phyloP scores from a whole-genome alignment of 1,140 invertebrate species.

The Triops longicaudatus region DNA sequence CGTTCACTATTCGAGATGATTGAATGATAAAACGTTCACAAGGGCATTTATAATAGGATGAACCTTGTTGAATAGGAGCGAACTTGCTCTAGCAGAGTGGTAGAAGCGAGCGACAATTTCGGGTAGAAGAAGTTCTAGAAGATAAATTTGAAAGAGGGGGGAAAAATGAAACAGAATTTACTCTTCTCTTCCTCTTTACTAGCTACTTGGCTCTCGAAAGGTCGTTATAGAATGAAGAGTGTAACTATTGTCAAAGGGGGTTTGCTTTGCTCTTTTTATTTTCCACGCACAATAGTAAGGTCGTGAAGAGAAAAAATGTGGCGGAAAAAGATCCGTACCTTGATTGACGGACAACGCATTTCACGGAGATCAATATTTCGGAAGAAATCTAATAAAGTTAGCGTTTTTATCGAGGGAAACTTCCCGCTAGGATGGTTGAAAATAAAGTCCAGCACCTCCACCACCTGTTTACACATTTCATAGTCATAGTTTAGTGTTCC shows the following conservation, averaged over 20 bases:
- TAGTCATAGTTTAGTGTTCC: not conserved
- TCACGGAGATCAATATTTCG: constrained; percentile 77
- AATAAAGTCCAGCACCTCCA: constrained; percentile 69
- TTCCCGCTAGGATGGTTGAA: constrained; percentile 57
- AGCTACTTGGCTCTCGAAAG: not conserved
- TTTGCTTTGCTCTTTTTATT: not conserved
- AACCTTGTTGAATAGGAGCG: constrained; percentile 14
- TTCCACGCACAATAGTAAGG: not conserved
- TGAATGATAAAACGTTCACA: constrained; percentile 10
- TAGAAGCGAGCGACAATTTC: not conserved
- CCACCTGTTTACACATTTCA: constrained; percentile 45
- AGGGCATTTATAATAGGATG: constrained; percentile 15
- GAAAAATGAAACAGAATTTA: not conserved
- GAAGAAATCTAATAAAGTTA: constrained; percentile 71
- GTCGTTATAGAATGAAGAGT: constrained; percentile 9
- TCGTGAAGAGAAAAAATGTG: not conserved
- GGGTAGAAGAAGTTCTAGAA: constrained; percentile 5
- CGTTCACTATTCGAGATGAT: constrained; percentile 8
- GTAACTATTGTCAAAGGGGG: constrained; percentile 14
- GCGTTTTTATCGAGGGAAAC: constrained; percentile 63
- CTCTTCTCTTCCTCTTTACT: not conserved
- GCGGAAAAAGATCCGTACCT: not conserved
- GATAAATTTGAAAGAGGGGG: not conserved
- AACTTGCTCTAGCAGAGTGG: not conserved
- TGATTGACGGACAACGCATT: constrained; percentile 46